phyloP scores from a whole-genome alignment of 2,888 invertebrate genomes.

The Leptarthrus brevirostris region DNA sequence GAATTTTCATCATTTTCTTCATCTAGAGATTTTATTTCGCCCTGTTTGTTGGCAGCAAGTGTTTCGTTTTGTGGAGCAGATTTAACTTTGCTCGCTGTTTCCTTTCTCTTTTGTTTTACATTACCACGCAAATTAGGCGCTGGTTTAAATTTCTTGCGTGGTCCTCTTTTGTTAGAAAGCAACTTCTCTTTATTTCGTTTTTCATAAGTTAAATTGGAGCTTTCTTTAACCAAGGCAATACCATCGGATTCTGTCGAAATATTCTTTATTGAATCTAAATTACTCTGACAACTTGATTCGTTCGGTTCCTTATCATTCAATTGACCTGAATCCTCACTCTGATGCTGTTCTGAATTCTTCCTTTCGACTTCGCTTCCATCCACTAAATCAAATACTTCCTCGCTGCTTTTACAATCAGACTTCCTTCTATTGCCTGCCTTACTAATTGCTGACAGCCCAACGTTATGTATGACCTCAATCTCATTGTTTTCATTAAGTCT shows the following conservation, averaged over 20 bases:
- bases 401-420: neutral
- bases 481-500: slow-evolving; percentile 15
- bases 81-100: neutral
- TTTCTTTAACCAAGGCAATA: no score
- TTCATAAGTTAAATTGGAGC: no score
- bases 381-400: neutral
- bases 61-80: neutral
- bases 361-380: neutral
- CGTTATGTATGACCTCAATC: neutral
- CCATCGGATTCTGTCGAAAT: no score
- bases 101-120: neutral
- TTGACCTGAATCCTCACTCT: neutral
- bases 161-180: neutral
- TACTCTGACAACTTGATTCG: no score
- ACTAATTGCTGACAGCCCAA: neutral
- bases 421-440: neutral
- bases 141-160: slow-evolving; percentile 12
- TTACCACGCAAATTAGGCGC: slow-evolving; percentile 21
- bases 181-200: neutral
- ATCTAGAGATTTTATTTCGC: neutral
- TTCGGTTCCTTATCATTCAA: neutral
- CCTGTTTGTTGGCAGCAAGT: no score
- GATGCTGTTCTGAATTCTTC: no score
- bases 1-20: neutral
- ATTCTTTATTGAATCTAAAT: neutral